Evolutionary conservation across 1,140 invertebrate genomes (phyloP).

Genomic region (Lucilia cuprina): DNA sequence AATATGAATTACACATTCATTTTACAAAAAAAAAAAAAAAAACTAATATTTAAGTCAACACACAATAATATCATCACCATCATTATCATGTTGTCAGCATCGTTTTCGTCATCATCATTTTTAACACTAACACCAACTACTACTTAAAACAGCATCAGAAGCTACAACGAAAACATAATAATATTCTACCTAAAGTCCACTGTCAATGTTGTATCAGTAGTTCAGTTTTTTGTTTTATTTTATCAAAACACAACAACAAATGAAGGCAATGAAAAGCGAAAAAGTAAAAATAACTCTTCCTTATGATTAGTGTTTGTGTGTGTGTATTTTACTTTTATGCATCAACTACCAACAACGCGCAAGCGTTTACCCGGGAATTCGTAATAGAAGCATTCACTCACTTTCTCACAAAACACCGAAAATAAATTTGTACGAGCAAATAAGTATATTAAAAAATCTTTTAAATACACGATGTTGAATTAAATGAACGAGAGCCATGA

Average conservation of each 20-base stretch:
- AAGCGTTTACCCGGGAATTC: slow-evolving; percentile 62
- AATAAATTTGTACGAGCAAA: too few species aligned
- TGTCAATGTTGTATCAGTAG: background rate
- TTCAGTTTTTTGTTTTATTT: background rate
- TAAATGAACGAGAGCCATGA: too few species aligned
- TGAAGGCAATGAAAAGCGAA: background rate
- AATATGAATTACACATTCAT: too few species aligned
- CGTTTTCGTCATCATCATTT: background rate
- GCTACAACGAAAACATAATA: background rate
- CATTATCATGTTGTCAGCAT: background rate
- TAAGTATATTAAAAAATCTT: too few species aligned
- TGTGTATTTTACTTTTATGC: slow-evolving; percentile 34
- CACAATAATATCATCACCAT: background rate
- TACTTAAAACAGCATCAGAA: background rate
- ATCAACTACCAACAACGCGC: slow-evolving; percentile 45
- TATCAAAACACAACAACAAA: background rate
- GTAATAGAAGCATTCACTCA: background rate
- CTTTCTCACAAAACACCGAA: too few species aligned
- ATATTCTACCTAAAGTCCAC: background rate
- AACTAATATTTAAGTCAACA: background rate
- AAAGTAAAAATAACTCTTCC: slow-evolving; percentile 36
- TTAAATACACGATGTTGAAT: too few species aligned
- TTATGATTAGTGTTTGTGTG: slow-evolving; percentile 23
- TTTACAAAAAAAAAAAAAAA: background rate
- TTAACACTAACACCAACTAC: background rate